Base-by-base conservation (phyloP, 1,140 invertebrate species). In the Brachystomella parvula region DNA sequence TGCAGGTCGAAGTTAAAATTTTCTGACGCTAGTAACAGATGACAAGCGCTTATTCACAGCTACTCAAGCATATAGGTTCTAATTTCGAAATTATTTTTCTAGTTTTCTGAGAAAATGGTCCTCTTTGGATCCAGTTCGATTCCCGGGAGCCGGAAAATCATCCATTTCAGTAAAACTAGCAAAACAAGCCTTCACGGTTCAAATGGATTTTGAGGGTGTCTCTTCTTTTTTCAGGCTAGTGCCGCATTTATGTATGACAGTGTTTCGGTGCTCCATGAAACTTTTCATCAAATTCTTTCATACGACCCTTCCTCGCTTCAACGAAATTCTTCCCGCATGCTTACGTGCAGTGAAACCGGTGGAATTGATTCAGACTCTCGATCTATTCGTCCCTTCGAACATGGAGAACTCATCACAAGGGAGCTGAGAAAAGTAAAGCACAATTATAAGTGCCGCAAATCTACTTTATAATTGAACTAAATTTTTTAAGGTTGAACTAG, bases 201-300 rank as follows among this genome's bases (percentile, higher is more conserved):
- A 21, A 21, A 44, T 63, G n/a, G 24, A 39, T 69, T 1, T 39
- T 49, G 28, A 53, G 56, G 67, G 24, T 21, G 0, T 26, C 6
- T 3, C 39, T 49, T 64, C 19, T 26, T 6, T 60, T 63, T 31
- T 3, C 49, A 71, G 69, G 62, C 69, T 1, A 65, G 28, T 47
- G 69, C 67, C 0, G 94, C 92, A 1, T 79, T 96, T 53, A 92
- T 94, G 86, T 94, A 92, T 76, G 94, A 96, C 76, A 89, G 89
- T 2, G 90, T 94, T 0, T 87, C 90, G 75, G 88, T 96, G 0
- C 82, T 95, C 29, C 88, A 94, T 59, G 90, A 94, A 78, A 90
- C 90, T 17, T 88, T 96, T 73, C 88, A 88, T 75, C 87, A 90
- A 74, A 83, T 93, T 29, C 79, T 91, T 33, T 80, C 85, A 63